Conservation (phyloP, 2,797 vertebrate genomes). For the Hylomyscus alleni region DNA sequence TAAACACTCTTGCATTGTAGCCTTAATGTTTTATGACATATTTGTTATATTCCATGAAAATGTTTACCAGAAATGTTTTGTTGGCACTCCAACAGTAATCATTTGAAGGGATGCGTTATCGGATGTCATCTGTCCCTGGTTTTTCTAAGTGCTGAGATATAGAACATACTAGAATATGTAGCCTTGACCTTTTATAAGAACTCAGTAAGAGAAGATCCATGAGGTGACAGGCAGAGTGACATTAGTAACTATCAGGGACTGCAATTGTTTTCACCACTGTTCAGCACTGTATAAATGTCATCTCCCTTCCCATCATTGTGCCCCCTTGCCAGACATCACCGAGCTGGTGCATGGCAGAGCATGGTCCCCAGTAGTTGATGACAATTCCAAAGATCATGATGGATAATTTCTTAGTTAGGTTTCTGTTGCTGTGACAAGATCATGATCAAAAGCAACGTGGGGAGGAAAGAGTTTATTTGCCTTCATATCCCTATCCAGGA, state of each 20-base stretch:
- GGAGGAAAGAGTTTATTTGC: background rate
- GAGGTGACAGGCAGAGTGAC: slow-evolving; percentile 12
- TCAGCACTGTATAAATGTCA: background rate
- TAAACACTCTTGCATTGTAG: slow-evolving; percentile 55
- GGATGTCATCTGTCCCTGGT: background rate
- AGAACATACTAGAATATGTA: slow-evolving; percentile 36
- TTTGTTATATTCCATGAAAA: slow-evolving; percentile 33
- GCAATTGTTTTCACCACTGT: background rate
- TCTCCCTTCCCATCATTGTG: background rate
- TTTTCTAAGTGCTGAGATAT: slow-evolving; percentile 39
- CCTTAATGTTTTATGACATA: slow-evolving; percentile 16
- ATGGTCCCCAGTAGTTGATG: background rate
- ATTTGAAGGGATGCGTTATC: slow-evolving; percentile 18
- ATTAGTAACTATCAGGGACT: slow-evolving; percentile 8
- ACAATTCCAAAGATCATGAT: slow-evolving; percentile 31
- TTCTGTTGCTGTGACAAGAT: background rate
- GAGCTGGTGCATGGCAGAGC: background rate
- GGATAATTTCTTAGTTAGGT: background rate
- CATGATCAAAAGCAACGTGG: background rate
- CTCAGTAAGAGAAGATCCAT: slow-evolving; percentile 11
- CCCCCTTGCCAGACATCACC: slow-evolving; percentile 46
- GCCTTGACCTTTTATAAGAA: slow-evolving; percentile 6
- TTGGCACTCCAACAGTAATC: slow-evolving; percentile 36
- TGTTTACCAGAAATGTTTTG: background rate
- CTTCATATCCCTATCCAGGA: background rate